Percentiles rank a stretch among this genome's conserved stretches.
These are phyloP conservation scores for Brachionus rotundiformis DNA, from an alignment of 1,140 invertebrate species.

Conservation along the genomic window DNA sequence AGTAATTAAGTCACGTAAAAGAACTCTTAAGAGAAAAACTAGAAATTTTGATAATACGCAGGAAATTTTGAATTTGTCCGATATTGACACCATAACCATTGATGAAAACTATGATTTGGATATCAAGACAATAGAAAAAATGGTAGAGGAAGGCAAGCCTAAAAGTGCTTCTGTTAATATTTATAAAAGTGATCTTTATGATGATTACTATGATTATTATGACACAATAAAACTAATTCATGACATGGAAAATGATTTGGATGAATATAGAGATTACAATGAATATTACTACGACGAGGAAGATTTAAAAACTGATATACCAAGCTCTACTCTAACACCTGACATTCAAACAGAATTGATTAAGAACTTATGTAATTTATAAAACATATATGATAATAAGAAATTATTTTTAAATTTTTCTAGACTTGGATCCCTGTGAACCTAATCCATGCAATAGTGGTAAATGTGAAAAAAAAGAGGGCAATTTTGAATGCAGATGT, in stretches of 20 bases:
- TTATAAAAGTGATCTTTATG: background rate
- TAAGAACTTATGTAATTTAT: slow-evolving; percentile 26
- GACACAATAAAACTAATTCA: background rate
- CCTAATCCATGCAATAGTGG: slow-evolving; percentile 54
- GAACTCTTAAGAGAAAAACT: slow-evolving; percentile 11
- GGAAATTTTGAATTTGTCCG: slow-evolving; percentile 22
- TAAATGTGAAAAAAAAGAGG: slow-evolving; percentile 58
- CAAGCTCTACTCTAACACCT: background rate
- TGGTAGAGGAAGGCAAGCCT: background rate
- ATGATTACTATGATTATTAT: background rate
- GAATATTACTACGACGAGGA: background rate
- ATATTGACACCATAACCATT: background rate
- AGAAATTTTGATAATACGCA: slow-evolving; percentile 5
- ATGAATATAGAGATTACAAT: background rate
- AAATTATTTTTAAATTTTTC: background rate
- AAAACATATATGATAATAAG: background rate
- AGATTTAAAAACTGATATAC: background rate
- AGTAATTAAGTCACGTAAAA: slow-evolving; percentile 21
- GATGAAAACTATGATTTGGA: slow-evolving; percentile 34
- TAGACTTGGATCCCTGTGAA: slow-evolving; percentile 52
- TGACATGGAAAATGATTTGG: background rate
- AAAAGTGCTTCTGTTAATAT: background rate
- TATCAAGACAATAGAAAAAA: background rate
- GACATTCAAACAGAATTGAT: background rate
- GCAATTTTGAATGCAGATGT: slow-evolving; percentile 56